Evolutionary conservation across 92 coral and sea anemone genomes (phyloP).

Genomic region (Pocillopora meandrina): DNA sequence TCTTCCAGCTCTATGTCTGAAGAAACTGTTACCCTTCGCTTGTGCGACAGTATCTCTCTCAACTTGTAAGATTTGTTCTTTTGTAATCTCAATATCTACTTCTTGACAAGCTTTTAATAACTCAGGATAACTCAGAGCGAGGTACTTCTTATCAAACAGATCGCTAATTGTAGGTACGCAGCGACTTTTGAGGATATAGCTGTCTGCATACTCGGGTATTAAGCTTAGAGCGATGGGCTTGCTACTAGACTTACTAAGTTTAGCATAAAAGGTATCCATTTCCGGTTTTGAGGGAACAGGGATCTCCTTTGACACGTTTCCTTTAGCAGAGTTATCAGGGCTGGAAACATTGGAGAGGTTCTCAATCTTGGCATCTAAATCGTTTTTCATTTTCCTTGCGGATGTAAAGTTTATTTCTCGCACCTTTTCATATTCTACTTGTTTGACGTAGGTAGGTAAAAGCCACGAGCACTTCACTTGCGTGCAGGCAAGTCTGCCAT

Average conservation of each 20-base stretch:
- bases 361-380: slow-evolving; percentile 40
- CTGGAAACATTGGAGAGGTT: slow-evolving; percentile 11
- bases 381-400: slow-evolving; percentile 54
- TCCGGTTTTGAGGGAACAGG: too few species aligned
- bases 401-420: slow-evolving; percentile 41
- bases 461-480: slow-evolving; percentile 3
- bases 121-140: slow-evolving; percentile 43
- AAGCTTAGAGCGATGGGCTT: slow-evolving; percentile 36
- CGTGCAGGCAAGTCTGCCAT: neutral
- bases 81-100: slow-evolving; percentile 23
- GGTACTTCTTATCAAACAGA: slow-evolving; percentile 34
- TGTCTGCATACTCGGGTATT: slow-evolving; percentile 36
- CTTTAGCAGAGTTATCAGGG: neutral
- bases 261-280: neutral
- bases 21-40: neutral
- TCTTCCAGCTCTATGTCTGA: too few species aligned
- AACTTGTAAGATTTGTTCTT: slow-evolving; percentile 43
- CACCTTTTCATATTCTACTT: slow-evolving; percentile 44
- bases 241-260: slow-evolving; percentile 6
- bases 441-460: slow-evolving; percentile 49
- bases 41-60: slow-evolving; percentile 54
- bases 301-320: too few species aligned
- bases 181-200: slow-evolving; percentile 45
- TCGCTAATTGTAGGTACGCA: slow-evolving; percentile 31
- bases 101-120: slow-evolving; percentile 47